Evolutionary conservation across 2,797 vertebrate species (phyloP).

Genomic region (Xenops minutus): DNA sequence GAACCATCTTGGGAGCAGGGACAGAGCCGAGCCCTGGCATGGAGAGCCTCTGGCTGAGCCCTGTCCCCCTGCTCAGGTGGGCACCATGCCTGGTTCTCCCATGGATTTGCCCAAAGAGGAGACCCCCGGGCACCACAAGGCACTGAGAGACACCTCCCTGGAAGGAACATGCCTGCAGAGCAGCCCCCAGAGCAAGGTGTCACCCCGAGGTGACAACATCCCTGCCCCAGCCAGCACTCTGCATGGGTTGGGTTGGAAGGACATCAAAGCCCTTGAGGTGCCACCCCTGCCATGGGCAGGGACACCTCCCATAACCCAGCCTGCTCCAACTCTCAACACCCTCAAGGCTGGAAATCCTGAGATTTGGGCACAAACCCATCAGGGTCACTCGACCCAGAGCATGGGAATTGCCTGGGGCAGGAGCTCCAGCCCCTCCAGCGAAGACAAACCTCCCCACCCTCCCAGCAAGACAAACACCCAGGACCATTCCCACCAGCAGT

Average conservation of each 20-base stretch:
- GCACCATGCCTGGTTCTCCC: accelerated
- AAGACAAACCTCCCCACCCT: neutral
- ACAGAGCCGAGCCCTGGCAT: neutral
- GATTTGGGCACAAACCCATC: too few species aligned
- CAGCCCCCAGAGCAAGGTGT: neutral
- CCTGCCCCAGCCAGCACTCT: neutral
- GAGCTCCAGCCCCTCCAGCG: too few species aligned
- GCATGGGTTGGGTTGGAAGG: neutral
- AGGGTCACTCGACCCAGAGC: too few species aligned
- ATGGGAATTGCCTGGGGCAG: too few species aligned
- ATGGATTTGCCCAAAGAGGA: accelerated
- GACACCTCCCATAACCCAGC: neutral
- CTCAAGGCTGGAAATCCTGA: neutral
- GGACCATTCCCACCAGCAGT: neutral
- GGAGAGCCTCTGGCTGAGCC: neutral
- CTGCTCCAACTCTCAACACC: neutral
- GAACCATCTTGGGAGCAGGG: constrained; percentile 12
- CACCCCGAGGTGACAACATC: neutral
- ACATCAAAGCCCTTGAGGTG: accelerated
- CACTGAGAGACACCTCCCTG: neutral
- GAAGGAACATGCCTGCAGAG: neutral
- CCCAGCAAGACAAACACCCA: accelerated
- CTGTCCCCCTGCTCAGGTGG: neutral
- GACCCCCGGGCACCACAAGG: neutral
- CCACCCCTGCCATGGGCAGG: neutral